These are phyloP conservation scores for Melieria omissa DNA, from an alignment of 2,888 invertebrate genomes.

Conservation along the genomic window DNA sequence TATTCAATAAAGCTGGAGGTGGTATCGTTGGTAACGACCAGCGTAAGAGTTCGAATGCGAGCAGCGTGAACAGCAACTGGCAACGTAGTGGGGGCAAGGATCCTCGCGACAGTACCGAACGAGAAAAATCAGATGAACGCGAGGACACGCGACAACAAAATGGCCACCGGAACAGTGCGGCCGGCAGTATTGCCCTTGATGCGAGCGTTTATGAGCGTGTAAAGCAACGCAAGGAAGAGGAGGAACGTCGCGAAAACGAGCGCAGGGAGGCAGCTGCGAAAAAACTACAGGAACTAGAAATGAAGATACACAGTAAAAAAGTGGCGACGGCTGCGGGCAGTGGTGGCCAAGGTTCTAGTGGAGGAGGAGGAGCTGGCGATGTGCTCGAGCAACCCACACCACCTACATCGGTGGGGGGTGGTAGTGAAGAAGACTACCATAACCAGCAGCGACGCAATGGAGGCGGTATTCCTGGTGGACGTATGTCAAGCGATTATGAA, in stretches of 20 bases:
- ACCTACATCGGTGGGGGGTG: conserved; percentile 37
- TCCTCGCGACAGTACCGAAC: conserved; percentile 46
- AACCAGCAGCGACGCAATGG: conserved; percentile 41
- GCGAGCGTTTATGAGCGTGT: conserved; percentile 85
- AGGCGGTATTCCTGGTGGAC: conserved; percentile 42
- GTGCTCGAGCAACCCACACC: conserved; percentile 34
- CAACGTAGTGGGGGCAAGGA: conserved; percentile 37
- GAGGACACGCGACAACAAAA: conserved; percentile 64
- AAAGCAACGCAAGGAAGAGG: conserved; percentile 86
- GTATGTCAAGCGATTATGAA: conserved; percentile 43
- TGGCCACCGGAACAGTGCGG: conserved; percentile 66
- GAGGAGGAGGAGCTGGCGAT: conserved; percentile 34
- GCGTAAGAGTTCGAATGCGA: conserved; percentile 50
- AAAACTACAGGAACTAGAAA: conserved; percentile 76
- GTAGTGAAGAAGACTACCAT: conserved; percentile 49
- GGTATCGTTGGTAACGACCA: conserved; percentile 41
- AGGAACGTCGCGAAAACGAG: conserved; percentile 81
- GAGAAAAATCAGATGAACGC: conserved; percentile 47
- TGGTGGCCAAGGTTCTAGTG: not conserved
- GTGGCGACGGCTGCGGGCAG: conserved; percentile 53
- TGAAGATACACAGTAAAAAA: conserved; percentile 73
- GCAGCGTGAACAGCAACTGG: conserved; percentile 43
- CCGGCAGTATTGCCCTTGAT: conserved; percentile 68
- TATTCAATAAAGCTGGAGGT: conserved; percentile 45
- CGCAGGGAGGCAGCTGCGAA: conserved; percentile 72